Evolutionary conservation across 2,113 vertebrate species (phyloP).

Genomic region (Microtus richardsoni): DNA sequence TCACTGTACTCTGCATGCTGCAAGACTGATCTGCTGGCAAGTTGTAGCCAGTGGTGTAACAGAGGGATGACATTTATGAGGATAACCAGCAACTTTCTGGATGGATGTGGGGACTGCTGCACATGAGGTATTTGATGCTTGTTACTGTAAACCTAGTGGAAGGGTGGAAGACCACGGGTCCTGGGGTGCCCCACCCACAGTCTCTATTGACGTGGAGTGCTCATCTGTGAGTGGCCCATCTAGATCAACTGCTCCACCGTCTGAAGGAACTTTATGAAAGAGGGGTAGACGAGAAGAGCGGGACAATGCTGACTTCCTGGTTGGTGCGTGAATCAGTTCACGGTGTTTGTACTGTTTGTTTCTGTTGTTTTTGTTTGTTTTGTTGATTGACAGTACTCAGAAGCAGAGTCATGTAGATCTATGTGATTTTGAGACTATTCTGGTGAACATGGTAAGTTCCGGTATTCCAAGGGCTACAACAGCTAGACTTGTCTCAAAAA

Average conservation of each 20-base stretch:
- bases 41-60: background rate
- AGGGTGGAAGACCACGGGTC: background rate
- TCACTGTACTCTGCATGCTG: background rate
- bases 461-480: background rate
- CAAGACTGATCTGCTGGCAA: background rate
- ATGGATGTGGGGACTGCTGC: background rate
- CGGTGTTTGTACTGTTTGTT: background rate
- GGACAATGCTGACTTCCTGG: background rate
- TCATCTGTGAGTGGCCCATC: background rate
- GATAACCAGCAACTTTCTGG: background rate
- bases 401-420: background rate
- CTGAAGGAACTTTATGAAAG: background rate
- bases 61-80: background rate
- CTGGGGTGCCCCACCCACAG: background rate
- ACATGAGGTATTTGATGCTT: background rate
- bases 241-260: too few species aligned
- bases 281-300: fast-evolving
- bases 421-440: background rate
- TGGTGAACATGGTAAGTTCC: background rate
- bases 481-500: background rate
- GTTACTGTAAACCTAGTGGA: background rate
- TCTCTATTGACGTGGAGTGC: background rate
- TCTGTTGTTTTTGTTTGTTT: background rate
- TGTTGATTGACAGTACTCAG: background rate
- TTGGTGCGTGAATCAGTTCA: background rate